Evolutionary conservation across 2,113 vertebrate genomes (phyloP), one percentile per base, ranked within the genome.

Genomic region (Elachura formosa): DNA sequence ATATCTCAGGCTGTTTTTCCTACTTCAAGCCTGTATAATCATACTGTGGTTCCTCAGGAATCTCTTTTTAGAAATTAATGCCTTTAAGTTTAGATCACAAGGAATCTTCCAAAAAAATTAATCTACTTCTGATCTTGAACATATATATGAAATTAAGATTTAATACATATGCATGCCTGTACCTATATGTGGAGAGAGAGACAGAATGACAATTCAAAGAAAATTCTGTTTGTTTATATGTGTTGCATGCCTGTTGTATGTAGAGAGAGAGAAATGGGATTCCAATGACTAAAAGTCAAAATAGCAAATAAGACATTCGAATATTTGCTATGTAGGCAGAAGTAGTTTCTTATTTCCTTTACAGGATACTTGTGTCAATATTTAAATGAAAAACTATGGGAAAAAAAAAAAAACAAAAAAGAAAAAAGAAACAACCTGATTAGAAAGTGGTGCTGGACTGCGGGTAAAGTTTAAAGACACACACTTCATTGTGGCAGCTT

Each of bases 91-190:
- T 68, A 75, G 18, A 54, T 38, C 26, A 78, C 25, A 61, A 36
- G 20, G 10, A 83, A 83, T 66, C 21, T 58, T 13, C 4, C 3
- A 54, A 68, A 66, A 77, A 62, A 41, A 11, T 12, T 25, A 66
- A 46, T 49, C 8, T 26, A 6, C 8, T n/a, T 80, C 41, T 51
- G 17, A 59, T 40, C 26, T 54, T 89, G 52, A 84, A 41, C 2
- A 64, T 16, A 20, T 12, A 5, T 46, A 45, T 49, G 15, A 62
- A 87, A 87, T 41, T 33, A 31, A 64, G 4, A 55, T 13, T 63
- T 4, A 54, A 52, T 52, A 29, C 1, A 31, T 10, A 59, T 0
- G 1, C 9, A 40, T 40, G 8, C 4, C 21, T 45, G 29, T 55
- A 31, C 4, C 8, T 48, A n/a, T 7, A 23, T 4, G n/a, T 18